Percentiles rank a stretch among this genome's conserved stretches.
Evolutionary conservation across 1,140 invertebrate genomes (phyloP).

Genomic region (Mercenaria mercenaria): DNA sequence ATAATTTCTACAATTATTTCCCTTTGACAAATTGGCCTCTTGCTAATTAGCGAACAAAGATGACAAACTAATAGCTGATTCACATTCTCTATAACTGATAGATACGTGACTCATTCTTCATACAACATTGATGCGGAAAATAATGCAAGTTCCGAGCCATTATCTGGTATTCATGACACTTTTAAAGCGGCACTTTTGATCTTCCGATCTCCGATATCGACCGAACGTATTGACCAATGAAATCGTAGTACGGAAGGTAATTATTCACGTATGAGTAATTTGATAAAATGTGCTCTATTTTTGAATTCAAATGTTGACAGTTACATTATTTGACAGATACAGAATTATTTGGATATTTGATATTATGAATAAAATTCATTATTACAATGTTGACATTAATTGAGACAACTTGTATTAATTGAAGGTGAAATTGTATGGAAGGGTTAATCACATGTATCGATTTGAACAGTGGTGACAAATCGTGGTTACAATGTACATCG

Average conservation of each 20-base stretch:
- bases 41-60: conserved; percentile 1
- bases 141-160: conserved; percentile 19
- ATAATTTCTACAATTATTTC: neutral
- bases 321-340: conserved; percentile 18
- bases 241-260: conserved; percentile 9
- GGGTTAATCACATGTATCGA: neutral
- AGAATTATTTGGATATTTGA: conserved; percentile 24
- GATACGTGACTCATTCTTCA: conserved; percentile 50
- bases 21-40: neutral
- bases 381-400: neutral
- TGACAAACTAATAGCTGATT: conserved; percentile 26
- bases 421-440: neutral
- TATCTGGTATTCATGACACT: conserved; percentile 32
- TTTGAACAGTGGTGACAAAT: neutral
- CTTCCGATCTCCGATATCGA: conserved; percentile 59
- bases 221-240: conserved; percentile 57
- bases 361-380: neutral
- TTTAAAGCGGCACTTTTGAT: conserved; percentile 28
- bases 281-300: conserved; percentile 58
- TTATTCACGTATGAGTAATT: conserved; percentile 65
- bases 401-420: neutral
- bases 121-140: conserved; percentile 54
- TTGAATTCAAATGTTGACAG: conserved; percentile 62
- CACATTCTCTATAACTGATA: neutral
- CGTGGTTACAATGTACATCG: neutral